Evolutionary conservation across 2,888 invertebrate genomes (phyloP).

Genomic region (Belgica antarctica): DNA sequence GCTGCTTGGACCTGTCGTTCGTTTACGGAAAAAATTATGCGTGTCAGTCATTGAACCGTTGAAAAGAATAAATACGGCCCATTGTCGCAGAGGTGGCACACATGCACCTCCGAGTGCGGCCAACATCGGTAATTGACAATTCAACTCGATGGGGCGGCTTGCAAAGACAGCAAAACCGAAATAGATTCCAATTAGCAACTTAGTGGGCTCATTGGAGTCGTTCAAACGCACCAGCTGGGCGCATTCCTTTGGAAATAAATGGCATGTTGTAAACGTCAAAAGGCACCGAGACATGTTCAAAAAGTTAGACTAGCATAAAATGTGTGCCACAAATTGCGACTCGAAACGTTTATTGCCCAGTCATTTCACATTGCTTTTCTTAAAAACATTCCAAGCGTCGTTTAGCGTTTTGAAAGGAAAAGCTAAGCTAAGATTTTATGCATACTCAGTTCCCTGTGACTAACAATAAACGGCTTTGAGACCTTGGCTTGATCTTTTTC

Average conservation of each 20-base stretch:
- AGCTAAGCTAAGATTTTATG: background rate
- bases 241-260: background rate
- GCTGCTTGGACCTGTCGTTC: background rate
- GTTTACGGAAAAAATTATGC: conserved; percentile 32
- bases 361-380: background rate
- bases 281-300: background rate
- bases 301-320: background rate
- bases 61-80: too few relatives aligned
- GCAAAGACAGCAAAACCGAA: background rate
- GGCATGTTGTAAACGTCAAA: background rate
- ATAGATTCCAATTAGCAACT: conserved; percentile 13
- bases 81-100: too few relatives aligned
- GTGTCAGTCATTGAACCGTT: conserved; percentile 40
- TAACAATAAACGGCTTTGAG: too few relatives aligned
- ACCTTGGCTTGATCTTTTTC: too few relatives aligned
- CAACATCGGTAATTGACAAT: background rate
- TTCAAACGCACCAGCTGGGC: conserved; percentile 16
- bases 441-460: background rate
- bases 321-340: conserved; percentile 16
- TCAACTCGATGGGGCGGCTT: background rate
- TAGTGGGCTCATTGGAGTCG: background rate
- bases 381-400: background rate
- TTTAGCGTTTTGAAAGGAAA: conserved; percentile 8
- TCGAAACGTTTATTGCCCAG: conserved; percentile 3
- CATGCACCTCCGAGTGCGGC: background rate